A percentile compares a stretch with the other conserved stretches of the same genome.
phyloP scores from a whole-genome alignment of 2,888 invertebrate genomes.

The Aelia acuminata region DNA sequence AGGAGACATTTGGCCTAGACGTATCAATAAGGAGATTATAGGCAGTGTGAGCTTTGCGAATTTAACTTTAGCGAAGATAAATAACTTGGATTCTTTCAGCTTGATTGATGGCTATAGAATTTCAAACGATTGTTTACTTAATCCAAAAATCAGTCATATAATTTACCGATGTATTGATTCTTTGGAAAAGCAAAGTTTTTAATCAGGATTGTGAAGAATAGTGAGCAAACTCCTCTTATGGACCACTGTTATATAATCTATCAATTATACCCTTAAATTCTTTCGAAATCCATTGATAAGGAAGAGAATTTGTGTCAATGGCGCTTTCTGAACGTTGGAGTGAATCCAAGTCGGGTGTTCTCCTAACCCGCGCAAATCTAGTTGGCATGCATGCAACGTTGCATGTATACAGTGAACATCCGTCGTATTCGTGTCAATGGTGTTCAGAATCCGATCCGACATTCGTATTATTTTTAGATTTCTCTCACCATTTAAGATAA shows the following conservation, averaged over 20 bases:
- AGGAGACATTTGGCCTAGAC: no score
- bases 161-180: no score
- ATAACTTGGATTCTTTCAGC: no score
- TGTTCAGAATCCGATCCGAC: neutral
- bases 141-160: no score
- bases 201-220: neutral
- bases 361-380: neutral
- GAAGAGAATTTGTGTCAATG: neutral
- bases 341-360: neutral
- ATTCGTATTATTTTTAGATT: neutral
- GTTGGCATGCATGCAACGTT: neutral
- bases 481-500: no score
- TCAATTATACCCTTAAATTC: neutral
- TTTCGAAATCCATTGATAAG: neutral
- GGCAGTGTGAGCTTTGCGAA: no score
- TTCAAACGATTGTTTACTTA: no score
- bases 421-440: neutral
- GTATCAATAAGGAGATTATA: no score
- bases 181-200: no score
- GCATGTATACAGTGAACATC: neutral
- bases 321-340: neutral
- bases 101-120: no score
- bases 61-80: no score
- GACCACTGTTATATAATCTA: neutral
- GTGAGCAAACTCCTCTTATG: neutral